Evolutionary conservation across 1,140 invertebrate species (phyloP), one percentile per base, ranked within the genome.

Genomic region (Hormaphis cornu): DNA sequence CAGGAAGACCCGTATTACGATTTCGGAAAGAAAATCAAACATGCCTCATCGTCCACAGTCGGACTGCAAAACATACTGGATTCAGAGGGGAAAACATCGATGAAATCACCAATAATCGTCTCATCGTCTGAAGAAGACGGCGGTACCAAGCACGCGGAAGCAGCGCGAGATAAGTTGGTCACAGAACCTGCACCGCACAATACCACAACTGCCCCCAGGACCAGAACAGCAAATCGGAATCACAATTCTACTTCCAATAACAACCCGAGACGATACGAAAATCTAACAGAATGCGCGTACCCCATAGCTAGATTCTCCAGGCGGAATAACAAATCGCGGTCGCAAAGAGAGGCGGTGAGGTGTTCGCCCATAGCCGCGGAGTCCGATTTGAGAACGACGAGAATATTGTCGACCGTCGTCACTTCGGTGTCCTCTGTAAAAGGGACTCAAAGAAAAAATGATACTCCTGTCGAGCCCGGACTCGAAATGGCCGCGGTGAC

Each of bases 11-110:
- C 28, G 14, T 66, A 66, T 28, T 50, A 48, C 3, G 61, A 66
- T 50, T 66, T 66, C 12, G 61, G 61, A 0, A 66, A 66, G 7
- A 66, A 66, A 46, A 66, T 66, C 28, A 66, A 20, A 20, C 18
- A 50, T 24, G n/a, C 61, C 7, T 9, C 42, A 9, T 30, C 61
- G 22, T 35, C 52, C 28, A 50, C 61, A 1, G 18, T 46, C 0
- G 44, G 26, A 0, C 7, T 66, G 1, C 12, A 24, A 10, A 10
- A 2, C 1, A 8, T 22, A 0, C 8, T 10, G 1, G 61, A 66
- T 1, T 35, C 26, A 6, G 42, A 50, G 4, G 20, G 26, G 1
- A 48, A 44, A 9, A 66, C 61, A 7, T 46, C 40, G 3, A 6
- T 61, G 5, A 61, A 28, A 16, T 46, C 46, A 4, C 46, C 46